Evolutionary conservation across 1,140 invertebrate species (phyloP), one percentile per base, ranked within the genome.

Genomic region (Temnothorax longispinosus): DNA sequence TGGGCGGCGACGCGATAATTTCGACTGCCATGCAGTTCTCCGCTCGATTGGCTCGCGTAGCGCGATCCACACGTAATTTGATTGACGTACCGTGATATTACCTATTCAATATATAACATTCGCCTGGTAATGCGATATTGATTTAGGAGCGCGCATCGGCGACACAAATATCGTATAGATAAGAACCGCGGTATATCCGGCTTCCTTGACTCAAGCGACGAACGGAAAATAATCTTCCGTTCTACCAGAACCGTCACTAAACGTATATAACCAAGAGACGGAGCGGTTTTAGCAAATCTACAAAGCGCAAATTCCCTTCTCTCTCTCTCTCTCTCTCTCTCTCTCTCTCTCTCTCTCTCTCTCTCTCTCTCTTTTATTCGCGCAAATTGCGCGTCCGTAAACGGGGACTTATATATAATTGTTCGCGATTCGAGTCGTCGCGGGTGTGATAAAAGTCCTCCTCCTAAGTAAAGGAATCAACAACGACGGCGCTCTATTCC

Each of bases 101-200:
- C 21, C 81, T 27, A 74, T 84, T 74, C 32, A 60, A n/a, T 27
- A 38, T 38, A 60, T 89, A 86, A 84, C 64, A 80, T 87, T 77
- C 56, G 65, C 44, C 13, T 54, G 85, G 72, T 89, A 89, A 91
- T 87, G 54, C 77, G 87, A 82, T 91, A 91, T 91, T 81, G 90
- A 91, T 91, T 91, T 85, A 87, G 62, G 27, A n/a, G 50, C 60
- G 50, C 60, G 85, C 69, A n/a, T 65, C 60, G 44, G 60, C 75
- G 72, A 74, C 69, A 69, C 62, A 85, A 90, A 91, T 80, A 87
- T 91, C 88, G 87, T 18, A 21, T 52, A 54, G 67, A 56, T 85
- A 81, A 88, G 81, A 86, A 58, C 44, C 60, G 50, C 38, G 58
- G 7, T 27, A 41, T 52, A 85, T 80, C 76, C 80, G 21, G 13